These are phyloP conservation scores for Bergia puertoricense DNA, from an alignment of 92 coral and sea anemone genomes.

Conservation along the genomic window DNA sequence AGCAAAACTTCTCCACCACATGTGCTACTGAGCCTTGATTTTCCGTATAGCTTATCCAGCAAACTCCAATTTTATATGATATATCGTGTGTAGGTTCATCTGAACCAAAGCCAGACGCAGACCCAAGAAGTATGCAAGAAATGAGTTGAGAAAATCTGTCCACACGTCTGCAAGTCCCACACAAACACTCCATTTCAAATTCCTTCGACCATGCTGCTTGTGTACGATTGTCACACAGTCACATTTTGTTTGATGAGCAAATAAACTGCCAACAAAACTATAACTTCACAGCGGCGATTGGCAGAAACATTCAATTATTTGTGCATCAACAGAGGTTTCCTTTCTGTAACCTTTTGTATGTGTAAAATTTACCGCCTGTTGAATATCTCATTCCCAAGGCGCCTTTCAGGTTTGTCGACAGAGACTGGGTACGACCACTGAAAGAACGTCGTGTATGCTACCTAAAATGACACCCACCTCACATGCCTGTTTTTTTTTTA, in stretches of 20 bases:
- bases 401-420: background rate
- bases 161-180: background rate
- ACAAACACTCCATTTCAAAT: conserved; percentile 9
- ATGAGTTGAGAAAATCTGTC: conserved; percentile 19
- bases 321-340: background rate
- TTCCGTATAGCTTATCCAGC: background rate
- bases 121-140: conserved; percentile 13
- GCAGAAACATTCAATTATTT: conserved; percentile 11
- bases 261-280: conserved; percentile 8
- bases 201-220: background rate
- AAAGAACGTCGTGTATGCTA: conserved; percentile 9
- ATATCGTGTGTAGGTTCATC: background rate
- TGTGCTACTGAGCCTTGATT: background rate
- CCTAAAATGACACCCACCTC: background rate
- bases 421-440: background rate
- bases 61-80: background rate
- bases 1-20: background rate
- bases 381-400: conserved; percentile 21
- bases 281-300: background rate
- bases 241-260: conserved; percentile 27
- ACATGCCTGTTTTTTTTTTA: no score
- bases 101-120: conserved; percentile 36
- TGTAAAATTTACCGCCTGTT: conserved; percentile 15
- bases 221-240: background rate
- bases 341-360: conserved; percentile 15